A percentile compares a stretch with the other conserved stretches of the same genome.
phyloP scores from a whole-genome alignment of 2,888 invertebrate genomes.

The Liodrosophila aerea region DNA sequence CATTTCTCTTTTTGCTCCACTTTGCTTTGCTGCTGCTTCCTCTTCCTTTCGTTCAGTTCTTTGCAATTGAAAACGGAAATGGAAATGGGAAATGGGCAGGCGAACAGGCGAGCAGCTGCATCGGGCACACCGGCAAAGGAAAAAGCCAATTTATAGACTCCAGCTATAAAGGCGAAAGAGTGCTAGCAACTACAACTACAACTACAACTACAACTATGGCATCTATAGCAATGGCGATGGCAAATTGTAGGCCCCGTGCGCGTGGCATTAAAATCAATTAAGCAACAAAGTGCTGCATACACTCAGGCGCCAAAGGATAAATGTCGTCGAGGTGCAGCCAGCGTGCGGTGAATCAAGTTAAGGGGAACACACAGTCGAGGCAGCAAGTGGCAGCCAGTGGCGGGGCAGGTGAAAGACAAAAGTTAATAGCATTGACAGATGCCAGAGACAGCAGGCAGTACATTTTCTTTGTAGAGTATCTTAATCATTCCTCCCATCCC shows the following conservation, averaged over 20 bases:
- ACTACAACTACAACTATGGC: not conserved
- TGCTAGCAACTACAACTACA: not conserved
- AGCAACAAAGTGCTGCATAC: conserved; percentile 76
- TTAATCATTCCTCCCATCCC: conserved; percentile 25
- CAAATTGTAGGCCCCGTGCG: conserved; percentile 53
- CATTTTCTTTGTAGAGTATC: conserved; percentile 43
- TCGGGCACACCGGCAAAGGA: conserved; percentile 50
- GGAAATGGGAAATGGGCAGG: conserved; percentile 57
- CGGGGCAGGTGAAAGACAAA: conserved; percentile 19
- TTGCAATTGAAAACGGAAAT: conserved; percentile 71
- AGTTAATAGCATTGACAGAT: conserved; percentile 74
- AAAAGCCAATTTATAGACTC: conserved; percentile 74
- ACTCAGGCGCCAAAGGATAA: conserved; percentile 61
- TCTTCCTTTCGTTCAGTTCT: conserved; percentile 36
- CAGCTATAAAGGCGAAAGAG: conserved; percentile 36
- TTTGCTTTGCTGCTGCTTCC: conserved; percentile 23
- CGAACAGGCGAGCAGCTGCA: conserved; percentile 33
- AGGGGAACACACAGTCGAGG: too few species aligned
- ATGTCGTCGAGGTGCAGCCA: conserved; percentile 52
- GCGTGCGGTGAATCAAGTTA: not conserved
- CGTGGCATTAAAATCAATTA: conserved; percentile 78
- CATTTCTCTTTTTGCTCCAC: conserved; percentile 52
- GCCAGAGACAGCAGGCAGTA: conserved; percentile 50
- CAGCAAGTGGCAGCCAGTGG: not conserved
- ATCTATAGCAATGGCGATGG: conserved; percentile 15